A percentile compares a stretch with the other conserved stretches of the same genome.
Conservation (phyloP, 2,797 vertebrate genomes). For the Leucoraja ocellata region DNA sequence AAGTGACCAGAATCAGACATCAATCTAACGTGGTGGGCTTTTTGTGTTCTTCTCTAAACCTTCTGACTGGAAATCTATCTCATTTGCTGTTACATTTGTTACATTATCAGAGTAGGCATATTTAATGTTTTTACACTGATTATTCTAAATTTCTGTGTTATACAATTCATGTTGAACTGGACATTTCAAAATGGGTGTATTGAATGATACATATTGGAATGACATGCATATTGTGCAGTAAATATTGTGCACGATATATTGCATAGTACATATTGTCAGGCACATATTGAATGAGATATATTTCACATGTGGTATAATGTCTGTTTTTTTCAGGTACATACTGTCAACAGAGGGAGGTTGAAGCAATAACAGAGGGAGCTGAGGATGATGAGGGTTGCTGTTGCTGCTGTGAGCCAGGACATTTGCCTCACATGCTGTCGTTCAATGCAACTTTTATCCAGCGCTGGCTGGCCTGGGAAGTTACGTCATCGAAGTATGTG, state of each 20-base stretch:
- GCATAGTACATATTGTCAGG: background rate
- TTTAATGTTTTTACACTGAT: background rate
- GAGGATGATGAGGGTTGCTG: constrained; percentile 87
- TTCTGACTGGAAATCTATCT: background rate
- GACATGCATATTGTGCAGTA: too few relatives aligned
- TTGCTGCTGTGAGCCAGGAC: constrained; percentile 84
- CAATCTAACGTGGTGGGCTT: background rate
- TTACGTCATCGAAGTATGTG: constrained; percentile 81
- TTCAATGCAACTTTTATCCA: constrained; percentile 88
- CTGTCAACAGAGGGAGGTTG: constrained; percentile 93
- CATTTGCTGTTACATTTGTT: background rate
- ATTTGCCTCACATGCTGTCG: constrained; percentile 79
- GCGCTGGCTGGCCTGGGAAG: constrained; percentile 92
- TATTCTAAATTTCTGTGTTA: background rate
- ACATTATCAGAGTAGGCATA: background rate
- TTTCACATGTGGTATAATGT: background rate
- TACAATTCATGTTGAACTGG: background rate
- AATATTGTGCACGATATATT: background rate
- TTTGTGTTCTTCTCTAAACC: background rate
- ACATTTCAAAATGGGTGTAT: background rate
- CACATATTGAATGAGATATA: background rate
- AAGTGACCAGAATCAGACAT: background rate
- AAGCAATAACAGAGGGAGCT: constrained; percentile 90
- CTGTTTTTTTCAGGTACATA: constrained; percentile 72
- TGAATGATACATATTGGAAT: background rate